Percentiles rank a stretch among this genome's conserved stretches.
phyloP scores from a whole-genome alignment of 2,888 invertebrate genomes.

The Dryobotodes eremita region DNA sequence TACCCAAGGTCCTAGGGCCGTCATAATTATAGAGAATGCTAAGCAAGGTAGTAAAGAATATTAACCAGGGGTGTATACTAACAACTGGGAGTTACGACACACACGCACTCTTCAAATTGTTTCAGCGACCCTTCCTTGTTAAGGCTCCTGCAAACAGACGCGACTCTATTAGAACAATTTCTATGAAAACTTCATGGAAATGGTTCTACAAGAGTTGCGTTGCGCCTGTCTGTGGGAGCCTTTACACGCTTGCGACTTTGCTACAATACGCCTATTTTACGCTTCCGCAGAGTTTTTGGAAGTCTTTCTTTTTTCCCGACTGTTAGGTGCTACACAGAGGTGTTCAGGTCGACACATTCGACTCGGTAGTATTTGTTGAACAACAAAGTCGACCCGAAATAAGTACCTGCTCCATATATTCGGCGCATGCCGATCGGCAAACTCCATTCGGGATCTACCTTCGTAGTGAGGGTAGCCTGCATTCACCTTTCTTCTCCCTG shows the following conservation, averaged over 20 bases:
- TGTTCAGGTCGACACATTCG: no score
- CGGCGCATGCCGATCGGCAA: no score
- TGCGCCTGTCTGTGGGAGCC: no score
- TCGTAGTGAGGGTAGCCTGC: background rate
- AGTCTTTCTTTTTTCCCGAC: background rate
- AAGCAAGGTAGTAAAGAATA: background rate
- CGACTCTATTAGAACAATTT: no score
- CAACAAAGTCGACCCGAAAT: no score
- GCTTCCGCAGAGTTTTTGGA: background rate
- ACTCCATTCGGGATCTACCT: no score
- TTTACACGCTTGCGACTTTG: background rate
- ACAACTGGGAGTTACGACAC: background rate
- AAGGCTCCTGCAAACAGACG: no score
- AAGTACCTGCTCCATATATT: no score
- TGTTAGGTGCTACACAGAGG: no score
- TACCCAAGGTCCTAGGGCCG: background rate
- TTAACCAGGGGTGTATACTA: background rate
- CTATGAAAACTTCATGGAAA: no score
- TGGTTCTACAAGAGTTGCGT: no score
- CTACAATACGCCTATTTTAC: background rate
- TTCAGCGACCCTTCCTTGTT: background rate
- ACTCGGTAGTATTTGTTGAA: no score
- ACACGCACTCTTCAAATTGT: constrained; percentile 2
- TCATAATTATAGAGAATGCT: background rate
- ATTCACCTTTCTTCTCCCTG: background rate